Base-by-base conservation (phyloP, 2,888 invertebrate genomes). In the Amaurobius ferox region DNA sequence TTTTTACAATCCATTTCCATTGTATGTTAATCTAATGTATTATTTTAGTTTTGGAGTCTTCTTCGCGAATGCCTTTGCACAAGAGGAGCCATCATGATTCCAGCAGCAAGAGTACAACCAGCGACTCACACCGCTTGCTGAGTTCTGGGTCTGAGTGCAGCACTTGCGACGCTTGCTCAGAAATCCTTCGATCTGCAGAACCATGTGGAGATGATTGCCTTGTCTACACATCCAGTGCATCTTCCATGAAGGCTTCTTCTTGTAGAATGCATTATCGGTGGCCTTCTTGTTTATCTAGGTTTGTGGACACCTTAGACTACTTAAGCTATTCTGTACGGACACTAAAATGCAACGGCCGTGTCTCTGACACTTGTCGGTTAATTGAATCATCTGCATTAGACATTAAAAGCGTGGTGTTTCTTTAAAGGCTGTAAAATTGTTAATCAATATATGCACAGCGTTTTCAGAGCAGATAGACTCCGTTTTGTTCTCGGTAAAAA, bases 131-230 rank as follows among this genome's bases (percentile, higher is more conserved):
- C 35, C 87, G 88, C 16, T 88, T 89, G 1, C 66, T 89, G 32
- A 88, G 89, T 35, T 88, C 89, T 11, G 85, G 88, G 29, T 88
- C 89, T 39, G 89, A 88, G 76, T 70, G 88, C 72, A 88, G 88
- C 72, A 88, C 88, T 9, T 89, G 89, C 40, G 89, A 89, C 66
- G 88, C 88, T 13, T 89, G 88, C 76, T 89, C 89, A 23, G 87
- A 89, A 39, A 86, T 88, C 29, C 74, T 88, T 23, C 70, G 87
- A 11, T 76, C 87, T 7, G 55, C 86, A 16, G 73, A 79, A 11
- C 29, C 68, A 0, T 72, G 79, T 40, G 72, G 48, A 16, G 64
- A 61, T 3, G 72, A 78, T 48, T 32, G 48, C 7, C 28, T 64
- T 11, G n/a, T 76, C 5, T 79, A 76, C 19, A 23, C 68, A 11